Conservation (phyloP, 2,113 vertebrate species). For the Urocolius indicus region DNA sequence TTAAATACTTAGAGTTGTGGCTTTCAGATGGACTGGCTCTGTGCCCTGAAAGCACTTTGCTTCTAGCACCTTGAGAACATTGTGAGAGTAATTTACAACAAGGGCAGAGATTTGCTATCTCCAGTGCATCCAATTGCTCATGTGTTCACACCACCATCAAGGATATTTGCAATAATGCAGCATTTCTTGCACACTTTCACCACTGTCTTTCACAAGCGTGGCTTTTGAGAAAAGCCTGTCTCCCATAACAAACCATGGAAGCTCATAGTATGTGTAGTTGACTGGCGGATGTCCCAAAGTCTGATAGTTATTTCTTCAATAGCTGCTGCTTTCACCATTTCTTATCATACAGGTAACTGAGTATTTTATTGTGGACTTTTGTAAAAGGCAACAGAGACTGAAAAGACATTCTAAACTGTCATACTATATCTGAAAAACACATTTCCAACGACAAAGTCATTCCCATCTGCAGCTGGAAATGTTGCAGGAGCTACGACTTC, state of each 20-base stretch:
- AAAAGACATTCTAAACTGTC: background rate
- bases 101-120: background rate
- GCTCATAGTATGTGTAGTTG: background rate
- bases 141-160: background rate
- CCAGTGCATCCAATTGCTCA: background rate
- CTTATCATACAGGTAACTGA: background rate
- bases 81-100: background rate
- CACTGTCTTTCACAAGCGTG: background rate
- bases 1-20: conserved; percentile 27
- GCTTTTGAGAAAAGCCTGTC: background rate
- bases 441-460: background rate
- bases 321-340: background rate
- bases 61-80: background rate
- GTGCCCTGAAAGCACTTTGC: conserved; percentile 39
- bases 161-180: background rate
- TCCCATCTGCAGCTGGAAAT: background rate
- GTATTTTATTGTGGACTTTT: background rate
- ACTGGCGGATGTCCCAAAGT: background rate
- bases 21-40: conserved; percentile 36
- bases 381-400: background rate
- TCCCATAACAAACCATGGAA: background rate
- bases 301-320: background rate
- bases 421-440: background rate
- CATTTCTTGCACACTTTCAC: background rate
- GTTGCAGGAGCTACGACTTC: background rate